A percentile compares a stretch with the other conserved stretches of the same genome.
phyloP scores from a whole-genome alignment of 1,140 invertebrate species.

The Acyrthosiphon pisum region DNA sequence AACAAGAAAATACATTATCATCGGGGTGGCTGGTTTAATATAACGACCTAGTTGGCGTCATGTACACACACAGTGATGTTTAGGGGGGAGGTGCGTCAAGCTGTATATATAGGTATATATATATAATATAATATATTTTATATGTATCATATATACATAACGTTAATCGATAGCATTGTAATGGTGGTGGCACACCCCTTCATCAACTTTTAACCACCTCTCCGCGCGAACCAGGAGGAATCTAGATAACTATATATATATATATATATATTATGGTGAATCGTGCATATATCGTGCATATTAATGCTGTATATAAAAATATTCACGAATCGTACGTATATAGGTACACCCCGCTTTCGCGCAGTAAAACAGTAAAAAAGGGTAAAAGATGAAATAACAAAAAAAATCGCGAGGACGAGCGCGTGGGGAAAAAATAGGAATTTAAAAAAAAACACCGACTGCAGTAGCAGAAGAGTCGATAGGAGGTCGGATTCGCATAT shows the following conservation, averaged over 20 bases:
- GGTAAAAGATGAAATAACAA: not conserved
- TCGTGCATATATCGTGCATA: not conserved
- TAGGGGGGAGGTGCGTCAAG: not conserved
- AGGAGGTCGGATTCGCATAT: not conserved
- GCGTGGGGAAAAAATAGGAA: not conserved
- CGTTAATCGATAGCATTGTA: conserved; percentile 22
- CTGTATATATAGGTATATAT: not conserved
- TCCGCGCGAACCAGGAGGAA: not conserved
- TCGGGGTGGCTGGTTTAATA: not conserved
- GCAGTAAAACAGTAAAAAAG: not conserved
- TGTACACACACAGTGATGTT: not conserved
- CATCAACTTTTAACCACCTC: not conserved
- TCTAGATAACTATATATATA: not conserved
- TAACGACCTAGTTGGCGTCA: not conserved
- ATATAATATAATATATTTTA: not conserved
- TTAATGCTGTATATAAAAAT: not conserved
- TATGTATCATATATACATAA: not conserved
- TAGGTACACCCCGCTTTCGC: not conserved
- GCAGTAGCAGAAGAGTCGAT: not conserved
- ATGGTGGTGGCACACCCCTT: not conserved
- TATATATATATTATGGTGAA: not conserved
- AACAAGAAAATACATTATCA: not conserved
- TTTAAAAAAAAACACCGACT: not conserved
- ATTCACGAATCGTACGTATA: not conserved
- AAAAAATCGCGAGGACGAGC: not conserved